Evolutionary conservation across 1,140 invertebrate genomes (phyloP), one percentile per base, ranked within the genome.

Genomic region (Calosoma granatense): DNA sequence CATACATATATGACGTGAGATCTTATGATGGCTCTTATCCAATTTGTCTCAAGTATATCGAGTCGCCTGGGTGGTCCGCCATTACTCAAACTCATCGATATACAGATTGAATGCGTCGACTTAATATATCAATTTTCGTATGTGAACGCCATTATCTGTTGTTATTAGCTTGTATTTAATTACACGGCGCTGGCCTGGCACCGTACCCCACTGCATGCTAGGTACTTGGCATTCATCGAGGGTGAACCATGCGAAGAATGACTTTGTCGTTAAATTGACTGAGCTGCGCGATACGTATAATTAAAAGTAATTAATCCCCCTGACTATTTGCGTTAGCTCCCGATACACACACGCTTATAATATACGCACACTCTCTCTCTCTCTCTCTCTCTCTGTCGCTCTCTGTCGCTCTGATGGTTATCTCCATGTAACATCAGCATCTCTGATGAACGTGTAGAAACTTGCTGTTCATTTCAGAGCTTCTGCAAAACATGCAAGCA

Each of bases 221-320:
- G 26, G 4, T 47, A 47, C 41, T 47, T 47, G 41, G 17, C 6
- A 47, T 47, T 47, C 41, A 47, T 47, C 4, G 26, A n/a, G n/a
- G 15, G 3, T 12, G 9, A 9, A 47, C 41, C 3, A 47, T 47
- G 41, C 9, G 4, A 11, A 12, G 41, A 17, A 47, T 6, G 41
- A 9, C 15, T 47, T 47, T 12, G 41, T 9, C 41, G 9, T 17
- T 47, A 47, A 47, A 17, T 47, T 11, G 15, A 47, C 41, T 47
- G 4, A 11, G 41, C 4, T 47, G 41, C 41, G 15, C 4, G 9
- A 17, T 47, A 17, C 4, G 6, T 47, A 47, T 47, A 47, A 47
- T 47, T 47, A 47, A 47, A 47, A 47, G 41, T 17, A 47, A 47
- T 47, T 47, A 47, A 47, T 12, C 4, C 41, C 17, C 6, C n/a